Evolutionary conservation across 2,797 vertebrate genomes (phyloP), one percentile per base, ranked within the genome.

Genomic region (Alca torda): DNA sequence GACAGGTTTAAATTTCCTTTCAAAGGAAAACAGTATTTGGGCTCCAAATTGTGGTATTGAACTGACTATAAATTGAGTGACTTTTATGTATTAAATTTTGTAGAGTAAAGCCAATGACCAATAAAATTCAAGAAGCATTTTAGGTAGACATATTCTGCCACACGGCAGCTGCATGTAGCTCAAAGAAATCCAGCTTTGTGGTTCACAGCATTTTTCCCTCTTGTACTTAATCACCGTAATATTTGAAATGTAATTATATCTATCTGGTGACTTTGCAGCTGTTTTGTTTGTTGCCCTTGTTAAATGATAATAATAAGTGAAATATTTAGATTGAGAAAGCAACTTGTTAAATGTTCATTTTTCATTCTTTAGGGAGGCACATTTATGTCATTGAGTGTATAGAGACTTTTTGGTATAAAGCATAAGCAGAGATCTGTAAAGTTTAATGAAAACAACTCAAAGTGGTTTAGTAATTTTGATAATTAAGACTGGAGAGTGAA

Each of bases 181-280:
- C 45, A 19, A 37, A 78, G 31, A 69, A 73, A 63, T 50, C 7
- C 56, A 77, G 13, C n/a, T 68, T 95, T 93, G 45, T 54, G 35
- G 28, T 54, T 95, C 63, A 80, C 20, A 41, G 61, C 25, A n/a
- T 28, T 75, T 81, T 86, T 87, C 43, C 24, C 35, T 41, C 63
- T 56, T 77, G 26, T 56, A 56, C 75, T 92, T 93, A 68, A 70
- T 92, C 72, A 87, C 37, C 78, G n/a, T 89, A 77, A 60, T 87
- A 77, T 87, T 94, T 93, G 48, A 93, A 96, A 91, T 91, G 82
- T 10, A 76, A 2, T 82, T 95, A 68, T 79, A 51, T 72, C 37
- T 89, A 65, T 70, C 46, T 82, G 45, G 51, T 87, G 75, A 74
- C 41, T 84, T 90, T 80, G 72, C 89, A 95, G 63, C 81, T 93